Percentiles rank a stretch among this genome's conserved stretches.
Evolutionary conservation across 2,888 invertebrate species (phyloP).

Genomic region (Palloptera scutellata): DNA sequence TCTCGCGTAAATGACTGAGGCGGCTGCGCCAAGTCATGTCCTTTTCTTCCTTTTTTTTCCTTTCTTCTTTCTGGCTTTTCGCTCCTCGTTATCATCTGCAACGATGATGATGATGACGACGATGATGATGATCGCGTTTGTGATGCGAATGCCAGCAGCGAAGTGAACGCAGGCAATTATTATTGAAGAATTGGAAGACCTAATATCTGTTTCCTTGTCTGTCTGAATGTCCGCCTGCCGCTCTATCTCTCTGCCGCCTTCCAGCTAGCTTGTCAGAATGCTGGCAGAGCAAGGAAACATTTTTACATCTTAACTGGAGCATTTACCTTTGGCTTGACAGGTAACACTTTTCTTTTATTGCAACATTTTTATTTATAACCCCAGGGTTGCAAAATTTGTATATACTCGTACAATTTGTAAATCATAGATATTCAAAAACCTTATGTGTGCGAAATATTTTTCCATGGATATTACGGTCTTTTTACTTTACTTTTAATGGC

Average conservation of each 20-base stretch:
- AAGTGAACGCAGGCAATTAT: conserved; percentile 40
- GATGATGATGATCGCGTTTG: conserved; percentile 24
- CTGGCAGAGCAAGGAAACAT: too few species aligned
- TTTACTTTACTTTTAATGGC: too few species aligned
- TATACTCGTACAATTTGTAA: too few species aligned
- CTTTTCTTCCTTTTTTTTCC: conserved; percentile 24
- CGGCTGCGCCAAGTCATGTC: conserved; percentile 41
- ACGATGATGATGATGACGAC: conserved; percentile 1
- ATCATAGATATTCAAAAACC: too few species aligned
- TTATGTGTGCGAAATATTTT: too few species aligned
- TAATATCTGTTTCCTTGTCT: conserved; percentile 37
- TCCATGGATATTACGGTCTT: too few species aligned
- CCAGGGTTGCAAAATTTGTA: too few species aligned
- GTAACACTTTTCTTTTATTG: conserved; percentile 28
- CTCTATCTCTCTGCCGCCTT: neutral
- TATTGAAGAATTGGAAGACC: conserved; percentile 41
- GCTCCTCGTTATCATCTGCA: conserved; percentile 42
- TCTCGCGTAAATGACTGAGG: conserved; percentile 27
- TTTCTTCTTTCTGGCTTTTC: conserved; percentile 37
- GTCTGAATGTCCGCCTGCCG: neutral
- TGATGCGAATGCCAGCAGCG: conserved; percentile 37
- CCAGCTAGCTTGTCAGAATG: conserved; percentile 5
- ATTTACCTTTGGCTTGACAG: conserved; percentile 32
- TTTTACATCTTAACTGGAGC: conserved; percentile 27
- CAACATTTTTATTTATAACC: too few species aligned